A percentile compares a stretch with the other conserved stretches of the same genome.
Conservation (phyloP, 1,140 invertebrate species). For the Nasonia giraulti region DNA sequence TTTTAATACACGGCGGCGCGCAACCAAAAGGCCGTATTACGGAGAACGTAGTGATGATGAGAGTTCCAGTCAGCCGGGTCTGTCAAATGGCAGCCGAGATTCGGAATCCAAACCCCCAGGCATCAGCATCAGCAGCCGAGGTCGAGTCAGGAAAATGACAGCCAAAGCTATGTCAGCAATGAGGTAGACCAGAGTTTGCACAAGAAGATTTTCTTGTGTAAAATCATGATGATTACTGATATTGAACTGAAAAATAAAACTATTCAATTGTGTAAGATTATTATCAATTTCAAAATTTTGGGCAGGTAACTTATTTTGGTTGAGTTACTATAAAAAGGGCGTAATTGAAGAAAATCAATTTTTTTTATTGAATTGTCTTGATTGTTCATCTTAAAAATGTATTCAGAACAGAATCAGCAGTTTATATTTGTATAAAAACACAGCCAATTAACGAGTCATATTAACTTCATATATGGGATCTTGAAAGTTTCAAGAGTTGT, state of each 20-base stretch:
- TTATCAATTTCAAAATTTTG: not conserved
- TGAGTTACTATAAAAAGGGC: too few species aligned
- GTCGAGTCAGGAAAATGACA: slow-evolving; percentile 87
- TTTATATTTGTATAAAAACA: slow-evolving; percentile 12
- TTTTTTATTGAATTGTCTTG: not conserved
- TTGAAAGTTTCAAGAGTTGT: not conserved
- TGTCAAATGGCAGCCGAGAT: slow-evolving; percentile 22
- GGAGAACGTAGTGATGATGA: slow-evolving; percentile 60
- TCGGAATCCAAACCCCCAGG: slow-evolving; percentile 60
- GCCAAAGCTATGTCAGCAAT: slow-evolving; percentile 65
- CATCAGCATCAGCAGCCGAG: slow-evolving; percentile 86
- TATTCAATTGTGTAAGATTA: not conserved
- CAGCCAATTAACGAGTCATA: not conserved
- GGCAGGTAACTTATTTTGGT: not conserved
- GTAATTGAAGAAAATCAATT: too few species aligned
- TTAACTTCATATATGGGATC: too few species aligned
- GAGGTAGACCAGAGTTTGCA: slow-evolving; percentile 12
- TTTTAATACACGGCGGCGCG: slow-evolving; percentile 62
- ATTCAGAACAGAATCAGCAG: not conserved
- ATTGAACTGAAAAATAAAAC: not conserved
- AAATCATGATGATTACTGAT: not conserved
- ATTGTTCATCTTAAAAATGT: not conserved
- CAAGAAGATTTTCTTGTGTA: slow-evolving; percentile 8
- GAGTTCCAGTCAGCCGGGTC: slow-evolving; percentile 50
- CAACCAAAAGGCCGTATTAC: slow-evolving; percentile 66